phyloP scores from a whole-genome alignment of 2,888 invertebrate species.

The Tetrapedia diversipes region DNA sequence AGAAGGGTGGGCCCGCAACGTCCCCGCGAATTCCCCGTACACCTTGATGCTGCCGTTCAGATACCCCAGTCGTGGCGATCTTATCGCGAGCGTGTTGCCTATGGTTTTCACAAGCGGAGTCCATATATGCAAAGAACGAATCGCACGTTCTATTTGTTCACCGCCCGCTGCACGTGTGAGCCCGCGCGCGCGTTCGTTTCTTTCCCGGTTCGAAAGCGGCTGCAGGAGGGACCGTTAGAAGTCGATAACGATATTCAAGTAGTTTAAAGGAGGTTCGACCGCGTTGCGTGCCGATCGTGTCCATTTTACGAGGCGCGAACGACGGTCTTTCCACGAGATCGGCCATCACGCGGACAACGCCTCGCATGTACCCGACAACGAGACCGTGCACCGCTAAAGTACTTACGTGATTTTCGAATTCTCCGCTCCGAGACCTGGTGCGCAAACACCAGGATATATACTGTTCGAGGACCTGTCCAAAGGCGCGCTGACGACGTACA shows the following conservation, averaged over 20 bases:
- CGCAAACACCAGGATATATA: conserved; percentile 41
- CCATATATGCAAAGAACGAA: conserved; percentile 56
- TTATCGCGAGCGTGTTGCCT: conserved; percentile 47
- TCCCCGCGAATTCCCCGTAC: conserved; percentile 21
- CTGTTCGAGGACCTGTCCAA: conserved; percentile 5
- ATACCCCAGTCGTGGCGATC: conserved; percentile 50
- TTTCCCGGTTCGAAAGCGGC: conserved; percentile 47
- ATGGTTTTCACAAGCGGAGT: conserved; percentile 51
- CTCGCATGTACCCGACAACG: conserved; percentile 45
- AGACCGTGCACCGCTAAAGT: conserved; percentile 23
- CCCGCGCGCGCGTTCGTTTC: conserved; percentile 66
- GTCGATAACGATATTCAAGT: conserved; percentile 71
- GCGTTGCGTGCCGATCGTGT: conserved; percentile 61
- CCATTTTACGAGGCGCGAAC: conserved; percentile 65
- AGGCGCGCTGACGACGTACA: neutral
- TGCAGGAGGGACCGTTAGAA: conserved; percentile 69
- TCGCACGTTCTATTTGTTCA: conserved; percentile 63
- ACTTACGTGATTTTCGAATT: conserved; percentile 41
- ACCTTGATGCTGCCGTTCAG: conserved; percentile 48
- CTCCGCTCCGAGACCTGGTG: neutral
- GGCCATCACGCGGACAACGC: conserved; percentile 55
- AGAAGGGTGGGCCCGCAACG: neutral
- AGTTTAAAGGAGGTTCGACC: conserved; percentile 59
- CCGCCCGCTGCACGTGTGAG: conserved; percentile 1
- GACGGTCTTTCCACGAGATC: conserved; percentile 53